Percentiles rank a stretch among this genome's conserved stretches.
phyloP scores from a whole-genome alignment of 2,113 vertebrate genomes.

The Picathartes gymnocephalus region DNA sequence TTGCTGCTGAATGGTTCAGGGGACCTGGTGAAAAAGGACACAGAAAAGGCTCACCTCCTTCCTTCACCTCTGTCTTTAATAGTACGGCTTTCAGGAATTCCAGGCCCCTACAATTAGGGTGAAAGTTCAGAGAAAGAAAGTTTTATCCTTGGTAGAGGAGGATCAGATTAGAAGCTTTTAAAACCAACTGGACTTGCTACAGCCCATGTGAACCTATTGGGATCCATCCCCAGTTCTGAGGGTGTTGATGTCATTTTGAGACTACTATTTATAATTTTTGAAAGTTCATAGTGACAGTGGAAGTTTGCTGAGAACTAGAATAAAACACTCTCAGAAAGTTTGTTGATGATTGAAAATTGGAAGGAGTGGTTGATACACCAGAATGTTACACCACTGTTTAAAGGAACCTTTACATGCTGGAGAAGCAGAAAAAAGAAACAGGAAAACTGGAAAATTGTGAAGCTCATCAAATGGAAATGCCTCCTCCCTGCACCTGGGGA shows the following conservation, averaged over 20 bases:
- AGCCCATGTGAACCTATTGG: background rate
- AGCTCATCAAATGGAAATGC: background rate
- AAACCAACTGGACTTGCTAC: background rate
- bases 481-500: background rate
- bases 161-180: background rate
- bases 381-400: background rate
- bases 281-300: background rate
- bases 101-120: background rate
- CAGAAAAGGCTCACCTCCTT: background rate
- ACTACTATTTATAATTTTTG: background rate
- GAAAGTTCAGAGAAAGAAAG: background rate
- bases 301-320: background rate
- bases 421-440: background rate
- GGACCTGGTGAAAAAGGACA: background rate
- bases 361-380: background rate
- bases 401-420: background rate
- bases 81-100: background rate
- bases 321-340: background rate
- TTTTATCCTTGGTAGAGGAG: background rate
- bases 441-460: background rate
- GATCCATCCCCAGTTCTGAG: background rate
- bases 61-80: background rate
- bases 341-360: background rate
- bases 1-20: background rate
- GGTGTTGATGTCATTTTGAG: background rate